Percentiles rank a stretch among this genome's conserved stretches.
phyloP scores from a whole-genome alignment of 2,113 vertebrate genomes.

The Pontoporia blainvillei region DNA sequence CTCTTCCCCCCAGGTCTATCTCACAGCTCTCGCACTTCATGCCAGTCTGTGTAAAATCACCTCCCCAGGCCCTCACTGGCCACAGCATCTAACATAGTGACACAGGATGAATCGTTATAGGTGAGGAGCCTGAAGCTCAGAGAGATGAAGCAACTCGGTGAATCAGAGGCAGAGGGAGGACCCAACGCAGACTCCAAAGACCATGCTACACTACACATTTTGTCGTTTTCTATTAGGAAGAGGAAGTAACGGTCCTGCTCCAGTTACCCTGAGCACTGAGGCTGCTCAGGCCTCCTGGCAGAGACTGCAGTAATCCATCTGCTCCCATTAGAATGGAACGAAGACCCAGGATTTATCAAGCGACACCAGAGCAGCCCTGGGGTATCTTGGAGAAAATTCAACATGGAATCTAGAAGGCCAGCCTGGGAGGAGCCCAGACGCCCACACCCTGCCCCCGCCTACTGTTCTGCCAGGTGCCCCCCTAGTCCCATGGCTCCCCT shows the following conservation, averaged over 20 bases:
- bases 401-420: background rate
- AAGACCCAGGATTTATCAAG: background rate
- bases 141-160: background rate
- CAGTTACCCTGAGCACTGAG: background rate
- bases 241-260: background rate
- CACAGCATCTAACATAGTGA: background rate
- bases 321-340: background rate
- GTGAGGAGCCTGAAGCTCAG: background rate
- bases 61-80: background rate
- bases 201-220: fast-evolving
- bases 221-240: background rate
- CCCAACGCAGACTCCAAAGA: background rate
- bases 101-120: background rate
- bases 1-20: background rate
- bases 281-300: background rate
- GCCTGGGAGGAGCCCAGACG: background rate
- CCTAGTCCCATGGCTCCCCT: background rate
- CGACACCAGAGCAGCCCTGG: background rate
- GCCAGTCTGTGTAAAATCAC: background rate
- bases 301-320: background rate
- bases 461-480: background rate
- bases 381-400: background rate
- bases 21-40: background rate
- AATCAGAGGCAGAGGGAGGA: background rate
- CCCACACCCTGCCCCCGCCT: fast-evolving